Percentiles rank a stretch among this genome's conserved stretches.
Conservation (phyloP, 1,140 invertebrate species). For the Drosophila kohkoa region DNA sequence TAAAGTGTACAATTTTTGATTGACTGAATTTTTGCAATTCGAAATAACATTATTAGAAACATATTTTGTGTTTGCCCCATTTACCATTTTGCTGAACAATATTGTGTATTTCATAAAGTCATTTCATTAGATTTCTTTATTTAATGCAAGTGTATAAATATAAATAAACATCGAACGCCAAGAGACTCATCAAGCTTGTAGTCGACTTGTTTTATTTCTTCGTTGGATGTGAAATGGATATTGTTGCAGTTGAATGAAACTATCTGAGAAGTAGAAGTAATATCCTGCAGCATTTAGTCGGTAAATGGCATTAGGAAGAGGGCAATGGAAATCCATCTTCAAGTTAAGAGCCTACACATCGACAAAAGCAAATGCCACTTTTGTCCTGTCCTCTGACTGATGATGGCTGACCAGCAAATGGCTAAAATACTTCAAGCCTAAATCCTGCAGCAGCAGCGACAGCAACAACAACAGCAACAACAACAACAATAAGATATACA, state of each 20-base stretch:
- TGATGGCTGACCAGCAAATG: slow-evolving; percentile 74
- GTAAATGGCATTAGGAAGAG: slow-evolving; percentile 8
- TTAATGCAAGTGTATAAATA: too few relatives aligned
- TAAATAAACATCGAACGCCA: too few relatives aligned
- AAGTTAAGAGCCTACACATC: slow-evolving; percentile 19
- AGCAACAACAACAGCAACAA: slow-evolving; percentile 27
- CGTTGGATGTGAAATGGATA: neutral
- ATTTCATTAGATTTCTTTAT: too few relatives aligned
- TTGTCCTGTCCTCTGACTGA: slow-evolving; percentile 40
- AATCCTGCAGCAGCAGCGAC: slow-evolving; percentile 51
- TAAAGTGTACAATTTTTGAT: too few relatives aligned
- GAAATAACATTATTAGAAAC: too few relatives aligned
- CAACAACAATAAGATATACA: slow-evolving; percentile 3
- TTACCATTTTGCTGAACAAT: too few relatives aligned
- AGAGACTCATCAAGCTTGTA: neutral
- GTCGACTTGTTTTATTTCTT: neutral
- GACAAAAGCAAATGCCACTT: slow-evolving; percentile 26
- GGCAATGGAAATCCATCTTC: slow-evolving; percentile 32
- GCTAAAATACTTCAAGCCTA: slow-evolving; percentile 75
- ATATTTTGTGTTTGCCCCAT: too few relatives aligned
- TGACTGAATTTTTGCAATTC: too few relatives aligned
- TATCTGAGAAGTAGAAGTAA: neutral
- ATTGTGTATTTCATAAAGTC: too few relatives aligned
- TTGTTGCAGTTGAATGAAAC: slow-evolving; percentile 3
- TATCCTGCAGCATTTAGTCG: slow-evolving; percentile 1